phyloP scores from a whole-genome alignment of 2,113 vertebrate species.

The Colaptes auratus region DNA sequence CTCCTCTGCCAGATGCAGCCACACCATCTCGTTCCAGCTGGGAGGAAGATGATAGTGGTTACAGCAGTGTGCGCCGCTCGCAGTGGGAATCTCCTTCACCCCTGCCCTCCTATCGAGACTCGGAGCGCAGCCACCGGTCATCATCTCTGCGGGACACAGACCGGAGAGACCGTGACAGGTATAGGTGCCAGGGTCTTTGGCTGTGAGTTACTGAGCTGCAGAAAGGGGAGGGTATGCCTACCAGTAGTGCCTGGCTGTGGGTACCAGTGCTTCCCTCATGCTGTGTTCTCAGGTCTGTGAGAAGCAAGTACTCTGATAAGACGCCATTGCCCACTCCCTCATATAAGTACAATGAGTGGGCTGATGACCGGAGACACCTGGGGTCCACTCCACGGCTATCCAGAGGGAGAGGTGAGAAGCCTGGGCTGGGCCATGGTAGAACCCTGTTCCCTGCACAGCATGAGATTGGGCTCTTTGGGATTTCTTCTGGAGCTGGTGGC shows the following conservation, averaged over 20 bases:
- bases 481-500: fast-evolving
- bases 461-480: too few relatives aligned
- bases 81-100: constrained; percentile 98
- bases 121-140: constrained; percentile 82
- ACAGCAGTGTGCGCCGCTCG: constrained; percentile 80
- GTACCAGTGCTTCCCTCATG: fast-evolving
- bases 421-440: fast-evolving
- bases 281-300: constrained; percentile 82
- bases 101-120: constrained; percentile 82
- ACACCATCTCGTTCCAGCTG: constrained; percentile 94
- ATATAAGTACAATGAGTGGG: constrained; percentile 98
- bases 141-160: constrained; percentile 80
- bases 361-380: constrained; percentile 89
- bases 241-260: fast-evolving
- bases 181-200: fast-evolving
- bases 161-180: constrained; percentile 78
- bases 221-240: fast-evolving
- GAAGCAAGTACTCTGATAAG: constrained; percentile 86
- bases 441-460: not conserved
- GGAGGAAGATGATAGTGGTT: constrained; percentile 94
- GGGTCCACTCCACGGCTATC: constrained; percentile 93
- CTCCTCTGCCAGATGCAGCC: constrained; percentile 80
- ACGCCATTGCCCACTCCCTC: constrained; percentile 93
- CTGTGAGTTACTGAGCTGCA: not conserved
- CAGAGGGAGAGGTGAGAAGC: constrained; percentile 87